Evolutionary conservation across 1,140 invertebrate genomes (phyloP).

Genomic region (Elymnias hypermnestra): DNA sequence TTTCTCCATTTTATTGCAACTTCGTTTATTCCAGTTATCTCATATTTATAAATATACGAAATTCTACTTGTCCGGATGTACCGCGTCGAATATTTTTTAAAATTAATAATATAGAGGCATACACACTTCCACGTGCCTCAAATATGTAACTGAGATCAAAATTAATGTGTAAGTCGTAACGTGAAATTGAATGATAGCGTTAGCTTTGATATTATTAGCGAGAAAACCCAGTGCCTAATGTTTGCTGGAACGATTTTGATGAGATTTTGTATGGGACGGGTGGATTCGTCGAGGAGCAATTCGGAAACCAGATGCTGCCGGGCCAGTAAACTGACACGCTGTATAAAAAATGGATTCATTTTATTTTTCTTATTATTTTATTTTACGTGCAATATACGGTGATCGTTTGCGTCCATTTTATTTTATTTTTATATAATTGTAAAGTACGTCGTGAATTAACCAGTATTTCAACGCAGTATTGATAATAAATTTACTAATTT

Average conservation of each 20-base stretch:
- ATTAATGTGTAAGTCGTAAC: constrained; percentile 51
- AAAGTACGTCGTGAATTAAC: constrained; percentile 56
- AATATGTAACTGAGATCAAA: constrained; percentile 16
- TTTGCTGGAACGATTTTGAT: constrained; percentile 37
- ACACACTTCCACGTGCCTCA: not conserved
- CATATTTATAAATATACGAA: too few relatives aligned
- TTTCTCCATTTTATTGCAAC: too few relatives aligned
- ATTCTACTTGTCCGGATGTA: not conserved
- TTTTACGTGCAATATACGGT: constrained; percentile 63
- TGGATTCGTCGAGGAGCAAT: constrained; percentile 23
- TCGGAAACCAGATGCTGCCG: constrained; percentile 21
- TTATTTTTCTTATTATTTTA: constrained; percentile 29
- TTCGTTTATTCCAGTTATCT: too few relatives aligned
- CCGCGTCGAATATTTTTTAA: not conserved
- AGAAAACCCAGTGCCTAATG: constrained; percentile 63
- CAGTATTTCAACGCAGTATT: constrained; percentile 65
- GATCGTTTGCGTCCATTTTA: constrained; percentile 67
- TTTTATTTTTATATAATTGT: constrained; percentile 16
- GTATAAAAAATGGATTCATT: constrained; percentile 13
- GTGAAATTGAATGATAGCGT: constrained; percentile 44
- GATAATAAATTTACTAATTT: too few relatives aligned
- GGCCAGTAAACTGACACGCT: constrained; percentile 42
- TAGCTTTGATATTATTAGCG: constrained; percentile 70
- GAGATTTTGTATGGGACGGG: constrained; percentile 37
- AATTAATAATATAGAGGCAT: not conserved